Percentiles rank a stretch among this genome's conserved stretches.
These are phyloP conservation scores for Aleiodes alternator DNA, from an alignment of 2,888 invertebrate species.

Conservation along the genomic window DNA sequence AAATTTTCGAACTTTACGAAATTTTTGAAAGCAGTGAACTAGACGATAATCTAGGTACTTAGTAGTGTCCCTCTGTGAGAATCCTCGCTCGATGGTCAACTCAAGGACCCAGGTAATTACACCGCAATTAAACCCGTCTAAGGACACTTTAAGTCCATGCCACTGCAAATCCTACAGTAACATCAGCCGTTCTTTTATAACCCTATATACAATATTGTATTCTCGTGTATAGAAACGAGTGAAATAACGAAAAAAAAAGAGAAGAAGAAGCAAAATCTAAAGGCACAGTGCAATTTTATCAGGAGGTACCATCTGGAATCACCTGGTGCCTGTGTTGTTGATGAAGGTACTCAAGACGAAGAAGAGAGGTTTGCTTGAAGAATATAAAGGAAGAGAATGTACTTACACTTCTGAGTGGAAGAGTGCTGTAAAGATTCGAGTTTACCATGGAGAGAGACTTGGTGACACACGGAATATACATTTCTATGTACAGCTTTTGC, in stretches of 20 bases:
- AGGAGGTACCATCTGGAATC: slow-evolving; percentile 16
- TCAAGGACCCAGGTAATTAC: slow-evolving; percentile 53
- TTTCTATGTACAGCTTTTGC: too few species aligned
- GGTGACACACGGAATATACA: too few species aligned
- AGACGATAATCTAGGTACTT: neutral
- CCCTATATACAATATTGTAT: slow-evolving; percentile 44
- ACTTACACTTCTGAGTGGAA: neutral
- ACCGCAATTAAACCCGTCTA: slow-evolving; percentile 67
- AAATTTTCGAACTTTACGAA: too few species aligned
- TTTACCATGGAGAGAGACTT: too few species aligned
- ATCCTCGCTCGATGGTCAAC: too few species aligned
- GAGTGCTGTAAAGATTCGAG: too few species aligned
- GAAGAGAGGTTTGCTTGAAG: neutral
- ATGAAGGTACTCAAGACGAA: slow-evolving; percentile 1
- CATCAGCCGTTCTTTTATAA: slow-evolving; percentile 51
- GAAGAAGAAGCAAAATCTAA: neutral
- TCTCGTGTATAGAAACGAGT: slow-evolving; percentile 49
- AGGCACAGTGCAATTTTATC: slow-evolving; percentile 33
- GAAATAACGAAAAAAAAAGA: slow-evolving; percentile 32
- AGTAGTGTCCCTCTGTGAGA: too few species aligned
- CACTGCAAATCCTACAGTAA: slow-evolving; percentile 47
- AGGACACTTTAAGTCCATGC: slow-evolving; percentile 63
- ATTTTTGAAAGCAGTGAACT: too few species aligned
- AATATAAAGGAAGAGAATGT: neutral
- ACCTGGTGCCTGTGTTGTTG: slow-evolving; percentile 33